Base-by-base conservation (phyloP, 2,888 invertebrate genomes). In the Fragum sueziense region DNA sequence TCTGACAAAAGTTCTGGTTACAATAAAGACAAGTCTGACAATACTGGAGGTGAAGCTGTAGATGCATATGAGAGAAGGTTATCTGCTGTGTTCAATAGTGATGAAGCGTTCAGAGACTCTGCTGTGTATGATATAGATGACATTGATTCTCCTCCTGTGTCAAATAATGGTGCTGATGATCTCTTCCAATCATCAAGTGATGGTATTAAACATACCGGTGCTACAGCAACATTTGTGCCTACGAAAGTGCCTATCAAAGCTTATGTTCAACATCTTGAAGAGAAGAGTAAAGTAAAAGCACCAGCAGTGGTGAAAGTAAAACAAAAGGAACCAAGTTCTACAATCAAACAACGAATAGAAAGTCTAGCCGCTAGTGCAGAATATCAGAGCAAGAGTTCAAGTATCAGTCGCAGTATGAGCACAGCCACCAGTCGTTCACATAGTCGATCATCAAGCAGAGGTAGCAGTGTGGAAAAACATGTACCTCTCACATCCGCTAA, bases 101-200 rank as follows among this genome's bases (percentile, higher is more conserved):
- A 94, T 86, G 96, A 95, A 85, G 94, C 95, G 0, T 97, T 96
- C 89, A 95, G 97, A 88, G 97, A 97, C 92, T 96, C 96, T 70
- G 97, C 97, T 82, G 96, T 97, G 87, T 97, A 97, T 92, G 97
- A 97, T 82, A 65, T 65, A 65, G 97, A 97, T 88, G 84, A 87
- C 41, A 57, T 82, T 29, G 88, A 89, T 41, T 70, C 76, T 22
- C 80, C 76, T 25, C 41, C 75, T 11, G 29, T 59, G 20, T 69
- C 70, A 25, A 33, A 29, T 14, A 47, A 47, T 14, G 47, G 47
- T 47, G 47, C 47, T 47, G 47, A 47, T 47, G 47, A 47, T 20
- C 47, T 47, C 17, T 47, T 47, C 47, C 47, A 47, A 47, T 11
- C 27, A 41, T 20, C 29, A 27, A 67, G 71, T 47, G 59, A 71